phyloP scores from a whole-genome alignment of 2,888 invertebrate genomes.

The Himalopsyche anomala region DNA sequence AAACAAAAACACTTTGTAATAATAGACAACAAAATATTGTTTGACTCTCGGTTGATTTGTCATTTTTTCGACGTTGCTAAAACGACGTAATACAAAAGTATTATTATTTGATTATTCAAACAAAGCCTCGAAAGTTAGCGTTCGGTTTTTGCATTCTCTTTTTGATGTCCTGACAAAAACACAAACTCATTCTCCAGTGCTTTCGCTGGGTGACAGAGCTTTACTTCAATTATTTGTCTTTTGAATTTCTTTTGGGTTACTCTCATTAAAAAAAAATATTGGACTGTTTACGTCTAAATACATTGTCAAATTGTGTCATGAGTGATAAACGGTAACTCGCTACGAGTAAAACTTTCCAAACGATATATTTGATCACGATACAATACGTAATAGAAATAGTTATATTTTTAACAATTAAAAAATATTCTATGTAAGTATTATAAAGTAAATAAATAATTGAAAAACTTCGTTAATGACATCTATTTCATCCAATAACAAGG shows the following conservation, averaged over 20 bases:
- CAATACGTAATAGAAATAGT: too few species aligned
- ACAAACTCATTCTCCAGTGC: neutral
- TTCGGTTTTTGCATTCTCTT: constrained; percentile 35
- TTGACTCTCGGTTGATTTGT: too few species aligned
- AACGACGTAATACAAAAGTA: neutral
- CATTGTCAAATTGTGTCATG: neutral
- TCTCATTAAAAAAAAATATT: constrained; percentile 24
- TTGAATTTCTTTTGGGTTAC: constrained; percentile 40
- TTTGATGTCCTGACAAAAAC: constrained; percentile 26
- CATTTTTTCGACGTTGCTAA: neutral
- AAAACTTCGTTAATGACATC: too few species aligned
- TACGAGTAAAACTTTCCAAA: too few species aligned
- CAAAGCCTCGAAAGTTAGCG: constrained; percentile 43
- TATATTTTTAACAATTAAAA: too few species aligned
- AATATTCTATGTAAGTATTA: too few species aligned
- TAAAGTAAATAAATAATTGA: too few species aligned
- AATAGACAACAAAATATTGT: too few species aligned
- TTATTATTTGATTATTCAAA: constrained; percentile 24
- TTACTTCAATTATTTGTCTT: constrained; percentile 36
- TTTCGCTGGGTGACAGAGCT: neutral
- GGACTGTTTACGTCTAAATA: neutral
- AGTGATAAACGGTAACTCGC: too few species aligned
- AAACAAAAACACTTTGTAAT: too few species aligned
- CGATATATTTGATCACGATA: too few species aligned
- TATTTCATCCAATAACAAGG: too few species aligned